Base-by-base conservation (phyloP, 2,113 vertebrate genomes). In the Lanius collurio region DNA sequence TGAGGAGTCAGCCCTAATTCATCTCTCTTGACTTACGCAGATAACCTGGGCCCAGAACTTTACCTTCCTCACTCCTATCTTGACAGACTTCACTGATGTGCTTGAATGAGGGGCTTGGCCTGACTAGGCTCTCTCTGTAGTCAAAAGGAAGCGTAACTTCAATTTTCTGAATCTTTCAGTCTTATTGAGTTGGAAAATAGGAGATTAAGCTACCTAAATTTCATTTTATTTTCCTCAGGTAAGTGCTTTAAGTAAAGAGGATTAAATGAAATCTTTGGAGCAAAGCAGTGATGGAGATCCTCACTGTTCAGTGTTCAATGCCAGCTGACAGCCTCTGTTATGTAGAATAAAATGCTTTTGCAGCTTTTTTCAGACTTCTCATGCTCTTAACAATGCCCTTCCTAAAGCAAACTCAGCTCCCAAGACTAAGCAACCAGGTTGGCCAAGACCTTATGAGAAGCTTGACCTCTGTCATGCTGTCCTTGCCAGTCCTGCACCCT, bases 391-490 rank as follows among this genome's bases (percentile, higher is more conserved):
- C 49, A 78, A 41, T 3, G 1, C 5, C 10, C 20, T 77, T 84
- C 26, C 46, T 65, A 65, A 84, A 59, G 15, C 22, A 69, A 37
- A 13, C 19, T 75, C 41, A 79, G 8, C 11, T 71, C 10, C 37
- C 17, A 79, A 11, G 27, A 44, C 26, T 23, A 13, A 60, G 13
- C 1, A 41, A 41, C 9, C 31, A 26, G 3, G 5, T 19, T 80
- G 56, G 7, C 7, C 44, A 73, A 83, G 27, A 8, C 26, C 14
- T 8, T 68, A 8, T 17, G 19, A 77, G 31, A 68, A 83, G 19
- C 18, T 15, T 12, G 44, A 41, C 5, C 8, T 37, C 37, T 75
- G 31, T 31, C 31, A 57, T 0, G 0, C 1, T 18, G 35, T 37
- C 30, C 15, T 57, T 67, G 21, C 6, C 20, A 15, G 12, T 18